Evolutionary conservation across 2,888 invertebrate species (phyloP).

Genomic region (Ctenicera cuprea): DNA sequence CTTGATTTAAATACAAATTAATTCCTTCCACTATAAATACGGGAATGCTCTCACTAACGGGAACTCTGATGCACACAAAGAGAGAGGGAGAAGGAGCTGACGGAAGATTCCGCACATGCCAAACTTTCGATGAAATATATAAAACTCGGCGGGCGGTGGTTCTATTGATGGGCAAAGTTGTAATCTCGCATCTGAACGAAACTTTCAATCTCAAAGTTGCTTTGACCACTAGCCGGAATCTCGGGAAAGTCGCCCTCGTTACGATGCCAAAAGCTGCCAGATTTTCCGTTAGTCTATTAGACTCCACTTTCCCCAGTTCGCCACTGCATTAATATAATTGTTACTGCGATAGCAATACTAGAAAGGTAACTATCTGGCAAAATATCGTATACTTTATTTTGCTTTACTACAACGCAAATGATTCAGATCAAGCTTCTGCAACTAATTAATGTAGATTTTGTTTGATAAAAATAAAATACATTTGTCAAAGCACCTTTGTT

Average conservation of each 20-base stretch:
- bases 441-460: too few relatives aligned
- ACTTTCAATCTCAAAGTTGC: conserved; percentile 49
- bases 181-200: conserved; percentile 48
- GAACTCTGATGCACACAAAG: conserved; percentile 12
- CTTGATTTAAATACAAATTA: conserved; percentile 52
- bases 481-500: too few relatives aligned
- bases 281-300: conserved; percentile 46
- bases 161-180: conserved; percentile 51
- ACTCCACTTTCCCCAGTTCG: conserved; percentile 34
- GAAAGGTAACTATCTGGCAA: too few relatives aligned
- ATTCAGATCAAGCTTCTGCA: too few relatives aligned
- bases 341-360: too few relatives aligned
- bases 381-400: too few relatives aligned
- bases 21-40: conserved; percentile 49
- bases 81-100: neutral
- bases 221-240: conserved; percentile 50
- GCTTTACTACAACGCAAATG: too few relatives aligned
- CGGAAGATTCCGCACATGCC: conserved; percentile 40
- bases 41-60: conserved; percentile 33
- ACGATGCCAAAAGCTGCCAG: conserved; percentile 41
- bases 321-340: conserved; percentile 41
- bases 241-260: conserved; percentile 36
- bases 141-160: conserved; percentile 37
- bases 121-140: conserved; percentile 42
- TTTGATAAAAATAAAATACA: too few relatives aligned